These are phyloP conservation scores for Halisarca cf. caerulea DNA, from an alignment of 37 sponge, comb jelly and placozoan species.

Conservation along the genomic window DNA sequence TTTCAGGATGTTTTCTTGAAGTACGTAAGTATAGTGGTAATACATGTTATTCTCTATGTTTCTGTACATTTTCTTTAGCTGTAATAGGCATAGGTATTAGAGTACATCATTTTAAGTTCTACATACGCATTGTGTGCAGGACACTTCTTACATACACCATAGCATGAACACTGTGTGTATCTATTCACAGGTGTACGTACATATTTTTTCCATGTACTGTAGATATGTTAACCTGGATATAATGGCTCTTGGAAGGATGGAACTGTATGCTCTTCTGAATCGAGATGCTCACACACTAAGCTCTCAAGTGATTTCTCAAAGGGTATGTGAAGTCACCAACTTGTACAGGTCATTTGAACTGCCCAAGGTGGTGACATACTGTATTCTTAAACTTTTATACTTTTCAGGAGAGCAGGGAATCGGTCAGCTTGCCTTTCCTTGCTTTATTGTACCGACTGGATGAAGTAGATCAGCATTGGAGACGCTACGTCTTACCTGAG, in stretches of 20 bases:
- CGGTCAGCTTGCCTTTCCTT: conserved; percentile 58
- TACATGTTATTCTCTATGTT: too few species aligned
- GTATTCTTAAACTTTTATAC: too few species aligned
- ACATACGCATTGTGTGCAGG: too few species aligned
- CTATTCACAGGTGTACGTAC: neutral
- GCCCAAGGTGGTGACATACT: too few species aligned
- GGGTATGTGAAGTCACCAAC: conserved; percentile 51
- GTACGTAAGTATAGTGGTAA: too few species aligned
- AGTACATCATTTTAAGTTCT: too few species aligned
- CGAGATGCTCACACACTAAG: conserved; percentile 60
- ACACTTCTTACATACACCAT: too few species aligned
- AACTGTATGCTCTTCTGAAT: conserved; percentile 67
- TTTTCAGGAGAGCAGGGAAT: conserved; percentile 52
- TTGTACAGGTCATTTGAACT: too few species aligned
- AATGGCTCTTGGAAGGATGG: conserved; percentile 63
- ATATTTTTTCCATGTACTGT: neutral
- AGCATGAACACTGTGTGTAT: too few species aligned
- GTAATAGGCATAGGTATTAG: too few species aligned
- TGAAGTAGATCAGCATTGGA: conserved; percentile 74
- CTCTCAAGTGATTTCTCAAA: conserved; percentile 27
- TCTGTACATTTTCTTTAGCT: too few species aligned
- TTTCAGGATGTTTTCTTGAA: conserved; percentile 66
- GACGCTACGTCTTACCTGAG: conserved; percentile 58
- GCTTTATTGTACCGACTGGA: conserved; percentile 76
- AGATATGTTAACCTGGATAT: conserved; percentile 41